These are phyloP conservation scores for Lucilia cuprina DNA, from an alignment of 1,140 invertebrate genomes.

Conservation along the genomic window DNA sequence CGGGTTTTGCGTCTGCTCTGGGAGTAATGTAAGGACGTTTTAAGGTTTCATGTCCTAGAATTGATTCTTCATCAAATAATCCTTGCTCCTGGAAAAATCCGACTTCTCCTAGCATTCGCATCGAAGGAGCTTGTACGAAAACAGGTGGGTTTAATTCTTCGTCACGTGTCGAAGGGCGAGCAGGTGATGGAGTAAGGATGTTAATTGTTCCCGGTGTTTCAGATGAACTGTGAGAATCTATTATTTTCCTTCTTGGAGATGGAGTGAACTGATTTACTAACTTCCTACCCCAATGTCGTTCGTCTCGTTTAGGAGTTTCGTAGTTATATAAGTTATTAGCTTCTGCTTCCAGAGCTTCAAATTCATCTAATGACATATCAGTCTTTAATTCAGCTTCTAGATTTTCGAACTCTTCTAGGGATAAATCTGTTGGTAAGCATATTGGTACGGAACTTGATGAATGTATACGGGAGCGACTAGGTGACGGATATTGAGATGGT, in stretches of 20 bases:
- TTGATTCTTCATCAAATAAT: neutral
- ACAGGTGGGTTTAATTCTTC: neutral
- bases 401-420: neutral
- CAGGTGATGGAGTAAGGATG: neutral
- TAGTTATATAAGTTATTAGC: neutral
- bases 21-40: neutral
- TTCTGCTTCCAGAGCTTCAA: conserved; percentile 2
- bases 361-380: neutral
- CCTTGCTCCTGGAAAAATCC: neutral
- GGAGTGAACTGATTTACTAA: neutral
- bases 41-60: neutral
- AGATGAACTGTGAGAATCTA: neutral
- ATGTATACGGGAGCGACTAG: neutral
- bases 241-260: neutral
- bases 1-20: neutral
- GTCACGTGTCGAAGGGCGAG: neutral
- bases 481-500: neutral
- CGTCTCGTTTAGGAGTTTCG: neutral
- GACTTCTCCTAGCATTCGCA: neutral
- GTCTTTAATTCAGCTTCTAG: neutral
- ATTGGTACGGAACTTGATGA: neutral
- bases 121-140: neutral
- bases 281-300: neutral
- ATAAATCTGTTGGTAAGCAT: neutral
- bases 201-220: neutral